Evolutionary conservation across 2,888 invertebrate species (phyloP).

Genomic region (Coelinius sp.): DNA sequence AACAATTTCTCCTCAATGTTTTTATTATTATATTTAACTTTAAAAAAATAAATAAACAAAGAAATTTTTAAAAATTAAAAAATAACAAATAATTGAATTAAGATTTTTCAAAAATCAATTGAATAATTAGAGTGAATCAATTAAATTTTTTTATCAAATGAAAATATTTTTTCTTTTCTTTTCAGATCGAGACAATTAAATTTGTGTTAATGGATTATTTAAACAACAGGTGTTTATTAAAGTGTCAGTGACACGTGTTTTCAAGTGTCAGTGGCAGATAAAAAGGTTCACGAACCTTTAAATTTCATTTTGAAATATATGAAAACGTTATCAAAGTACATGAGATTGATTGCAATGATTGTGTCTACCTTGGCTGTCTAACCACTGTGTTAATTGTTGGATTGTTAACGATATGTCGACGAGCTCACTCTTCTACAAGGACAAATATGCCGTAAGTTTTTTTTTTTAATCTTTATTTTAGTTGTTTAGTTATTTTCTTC

Average conservation of each 20-base stretch:
- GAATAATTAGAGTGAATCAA: neutral
- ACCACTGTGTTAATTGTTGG: conserved; percentile 47
- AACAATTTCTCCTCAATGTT: conserved; percentile 25
- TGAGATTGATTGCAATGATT: neutral
- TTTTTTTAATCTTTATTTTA: no score
- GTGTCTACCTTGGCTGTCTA: conserved; percentile 37
- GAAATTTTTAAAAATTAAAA: neutral
- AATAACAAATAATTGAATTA: neutral
- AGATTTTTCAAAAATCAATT: neutral
- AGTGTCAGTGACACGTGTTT: conserved; percentile 20
- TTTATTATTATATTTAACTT: no score
- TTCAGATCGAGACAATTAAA: no score
- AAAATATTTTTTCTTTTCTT: neutral
- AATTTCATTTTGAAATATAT: neutral
- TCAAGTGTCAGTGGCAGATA: neutral
- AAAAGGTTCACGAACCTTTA: neutral
- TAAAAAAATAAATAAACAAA: neutral
- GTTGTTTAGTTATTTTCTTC: no score
- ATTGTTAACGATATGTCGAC: conserved; percentile 63
- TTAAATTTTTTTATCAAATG: neutral
- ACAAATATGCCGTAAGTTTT: conserved; percentile 65
- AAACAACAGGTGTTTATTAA: neutral
- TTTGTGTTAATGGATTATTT: neutral
- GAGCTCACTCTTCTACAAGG: conserved; percentile 68
- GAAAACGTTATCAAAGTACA: neutral